Percentiles rank a stretch among this genome's conserved stretches.
These are phyloP conservation scores for Tiphia femorata DNA, from an alignment of 2,888 invertebrate species.

Conservation along the genomic window DNA sequence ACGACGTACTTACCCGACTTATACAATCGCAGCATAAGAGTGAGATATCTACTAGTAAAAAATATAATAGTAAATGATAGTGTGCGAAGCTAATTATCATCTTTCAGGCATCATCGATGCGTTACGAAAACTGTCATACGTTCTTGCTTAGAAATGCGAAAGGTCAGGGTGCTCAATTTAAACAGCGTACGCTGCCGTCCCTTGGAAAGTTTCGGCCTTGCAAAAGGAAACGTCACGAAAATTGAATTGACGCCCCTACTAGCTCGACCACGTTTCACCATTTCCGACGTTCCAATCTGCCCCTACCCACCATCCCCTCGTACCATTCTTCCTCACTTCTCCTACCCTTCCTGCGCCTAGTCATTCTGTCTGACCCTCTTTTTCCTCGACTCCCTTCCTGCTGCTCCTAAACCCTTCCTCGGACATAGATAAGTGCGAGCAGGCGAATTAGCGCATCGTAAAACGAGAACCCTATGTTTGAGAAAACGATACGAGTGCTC, in stretches of 20 bases:
- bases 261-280: constrained; percentile 1
- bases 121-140: constrained; percentile 5
- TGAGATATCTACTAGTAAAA: too few relatives aligned
- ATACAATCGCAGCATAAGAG: too few relatives aligned
- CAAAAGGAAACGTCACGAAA: constrained; percentile 40
- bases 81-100: too few relatives aligned
- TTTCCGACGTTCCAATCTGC: constrained; percentile 3
- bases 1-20: too few relatives aligned
- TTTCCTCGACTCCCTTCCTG: too few relatives aligned
- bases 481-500: too few relatives aligned
- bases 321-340: not conserved
- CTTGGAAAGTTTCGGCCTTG: constrained; percentile 22
- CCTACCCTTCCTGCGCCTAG: constrained; percentile 4
- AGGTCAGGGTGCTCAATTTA: constrained; percentile 21
- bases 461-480: constrained; percentile 19
- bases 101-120: too few relatives aligned
- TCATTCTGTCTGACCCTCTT: too few relatives aligned
- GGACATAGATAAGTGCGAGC: constrained; percentile 29
- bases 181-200: constrained; percentile 10
- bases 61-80: too few relatives aligned
- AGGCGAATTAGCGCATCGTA: constrained; percentile 44
- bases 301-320: too few relatives aligned
- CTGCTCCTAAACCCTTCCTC: too few relatives aligned
- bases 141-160: constrained; percentile 9
- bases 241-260: constrained; percentile 37